Conservation (phyloP, 2,797 vertebrate species). For the Crenichthys baileyi region DNA sequence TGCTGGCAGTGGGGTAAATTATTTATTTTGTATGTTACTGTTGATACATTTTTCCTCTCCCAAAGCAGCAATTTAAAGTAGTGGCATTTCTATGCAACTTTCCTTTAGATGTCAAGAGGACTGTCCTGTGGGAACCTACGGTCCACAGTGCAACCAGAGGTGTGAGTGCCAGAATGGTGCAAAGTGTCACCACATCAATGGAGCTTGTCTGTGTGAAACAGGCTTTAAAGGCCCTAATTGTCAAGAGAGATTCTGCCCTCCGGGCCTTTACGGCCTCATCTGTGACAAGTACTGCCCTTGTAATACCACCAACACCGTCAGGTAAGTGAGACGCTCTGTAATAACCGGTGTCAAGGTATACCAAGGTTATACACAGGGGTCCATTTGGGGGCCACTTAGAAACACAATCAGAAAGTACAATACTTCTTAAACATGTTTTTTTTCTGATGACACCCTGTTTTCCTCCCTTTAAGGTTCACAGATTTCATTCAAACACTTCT, state of each 20-base stretch:
- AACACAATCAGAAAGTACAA: background rate
- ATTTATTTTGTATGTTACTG: background rate
- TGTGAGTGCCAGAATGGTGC: constrained; percentile 96
- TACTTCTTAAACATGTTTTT: background rate
- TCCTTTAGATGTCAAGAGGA: constrained; percentile 94
- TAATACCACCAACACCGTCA: constrained; percentile 87
- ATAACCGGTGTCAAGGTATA: background rate
- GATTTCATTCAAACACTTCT: background rate
- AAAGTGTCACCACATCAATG: constrained; percentile 93
- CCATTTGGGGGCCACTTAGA: background rate
- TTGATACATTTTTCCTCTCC: constrained; percentile 6
- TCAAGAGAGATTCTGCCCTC: constrained; percentile 94
- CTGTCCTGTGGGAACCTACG: constrained; percentile 93
- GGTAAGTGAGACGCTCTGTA: constrained; percentile 78
- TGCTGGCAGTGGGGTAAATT: constrained; percentile 1
- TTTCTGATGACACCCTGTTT: background rate
- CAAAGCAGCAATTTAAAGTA: constrained; percentile 23
- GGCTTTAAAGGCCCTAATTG: constrained; percentile 95
- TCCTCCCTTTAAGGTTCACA: background rate
- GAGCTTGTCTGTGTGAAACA: constrained; percentile 91
- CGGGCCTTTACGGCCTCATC: constrained; percentile 91
- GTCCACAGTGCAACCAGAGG: constrained; percentile 88
- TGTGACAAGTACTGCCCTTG: constrained; percentile 96
- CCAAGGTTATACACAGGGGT: background rate
- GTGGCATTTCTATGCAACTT: constrained; percentile 31